Base-by-base conservation (phyloP, 2,888 invertebrate genomes). In the Ornithoptera alexandrae region DNA sequence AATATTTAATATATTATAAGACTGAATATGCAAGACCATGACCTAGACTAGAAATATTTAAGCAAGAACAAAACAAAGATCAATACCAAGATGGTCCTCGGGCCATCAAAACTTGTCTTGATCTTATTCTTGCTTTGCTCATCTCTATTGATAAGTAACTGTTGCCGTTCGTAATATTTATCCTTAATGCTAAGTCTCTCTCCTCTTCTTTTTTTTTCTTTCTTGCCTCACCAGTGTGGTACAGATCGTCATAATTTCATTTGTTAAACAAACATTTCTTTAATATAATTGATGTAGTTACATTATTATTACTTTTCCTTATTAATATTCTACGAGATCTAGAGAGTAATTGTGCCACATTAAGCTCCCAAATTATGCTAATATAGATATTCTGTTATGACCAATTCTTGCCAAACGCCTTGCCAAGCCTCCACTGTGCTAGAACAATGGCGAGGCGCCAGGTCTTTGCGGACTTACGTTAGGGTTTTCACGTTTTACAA, bases 381-480 rank as follows among this genome's bases (percentile, higher is more conserved):
- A 65, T 59, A n/a, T 65, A 57, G n/a, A 39, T 42, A 58, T 18
- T 57, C 46, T 18, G 56, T 69, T 65, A 69, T 57, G 69, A 69
- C n/a, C 53, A 18, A 42, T n/a, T 53, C 61, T 61, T 65, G 65
- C 69, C 69, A 69, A 69, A 69, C 53, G 64, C 12, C 56, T 60
- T 65, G 69, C 60, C 64, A 64, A 69, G 12, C 15, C 53, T 65
- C 64, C 69, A 56, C 39, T 68, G 22, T 65, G 15, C 56, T 46
- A n/a, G 22, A 68, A 64, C 64, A 68, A 64, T 69, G 69, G 69
- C 65, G 17, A 3, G 24, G 12, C 53, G 69, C 69, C 65, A 69
- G 60, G 39, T 15, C 22, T 42, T 15, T 68, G 46, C 36, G n/a
- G 22, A 18, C 18, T 18, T 18, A 64, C 64, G 15, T 15, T 22